phyloP scores from a whole-genome alignment of 2,113 vertebrate genomes.

The Azemiops feae region DNA sequence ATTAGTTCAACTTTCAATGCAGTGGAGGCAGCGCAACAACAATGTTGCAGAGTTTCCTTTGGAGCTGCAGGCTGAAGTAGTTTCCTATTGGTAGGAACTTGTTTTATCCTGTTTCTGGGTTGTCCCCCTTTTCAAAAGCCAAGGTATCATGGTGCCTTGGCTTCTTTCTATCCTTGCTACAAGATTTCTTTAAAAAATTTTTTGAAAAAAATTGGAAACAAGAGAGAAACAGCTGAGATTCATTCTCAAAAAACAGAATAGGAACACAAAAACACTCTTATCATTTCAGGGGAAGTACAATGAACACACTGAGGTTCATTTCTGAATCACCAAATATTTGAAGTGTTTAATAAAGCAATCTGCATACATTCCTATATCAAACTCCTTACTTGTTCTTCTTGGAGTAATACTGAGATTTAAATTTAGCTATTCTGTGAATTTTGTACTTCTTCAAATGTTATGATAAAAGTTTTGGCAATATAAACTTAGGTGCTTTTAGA shows the following conservation, averaged over 20 bases:
- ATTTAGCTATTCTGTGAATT: neutral
- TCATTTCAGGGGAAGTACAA: neutral
- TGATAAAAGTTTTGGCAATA: neutral
- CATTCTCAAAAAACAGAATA: neutral
- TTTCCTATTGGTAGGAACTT: neutral
- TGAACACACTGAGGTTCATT: conserved; percentile 24
- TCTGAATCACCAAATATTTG: conserved; percentile 38
- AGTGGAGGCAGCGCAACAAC: neutral
- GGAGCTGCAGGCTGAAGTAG: neutral
- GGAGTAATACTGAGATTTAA: neutral
- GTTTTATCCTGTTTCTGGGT: neutral
- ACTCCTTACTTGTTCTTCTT: neutral
- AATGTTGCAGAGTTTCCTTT: neutral
- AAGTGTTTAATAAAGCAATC: neutral
- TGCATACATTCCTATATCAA: neutral
- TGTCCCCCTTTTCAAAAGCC: neutral
- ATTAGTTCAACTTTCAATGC: neutral
- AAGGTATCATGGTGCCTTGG: neutral
- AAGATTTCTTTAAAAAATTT: neutral
- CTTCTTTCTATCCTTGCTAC: neutral
- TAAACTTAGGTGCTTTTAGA: neutral
- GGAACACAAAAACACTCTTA: conserved; percentile 9
- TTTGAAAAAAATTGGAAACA: neutral
- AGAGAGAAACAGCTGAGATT: neutral
- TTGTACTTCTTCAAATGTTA: neutral